phyloP scores from a whole-genome alignment of 2,113 vertebrate genomes.

The Calyptommatus sinebrachiatus region DNA sequence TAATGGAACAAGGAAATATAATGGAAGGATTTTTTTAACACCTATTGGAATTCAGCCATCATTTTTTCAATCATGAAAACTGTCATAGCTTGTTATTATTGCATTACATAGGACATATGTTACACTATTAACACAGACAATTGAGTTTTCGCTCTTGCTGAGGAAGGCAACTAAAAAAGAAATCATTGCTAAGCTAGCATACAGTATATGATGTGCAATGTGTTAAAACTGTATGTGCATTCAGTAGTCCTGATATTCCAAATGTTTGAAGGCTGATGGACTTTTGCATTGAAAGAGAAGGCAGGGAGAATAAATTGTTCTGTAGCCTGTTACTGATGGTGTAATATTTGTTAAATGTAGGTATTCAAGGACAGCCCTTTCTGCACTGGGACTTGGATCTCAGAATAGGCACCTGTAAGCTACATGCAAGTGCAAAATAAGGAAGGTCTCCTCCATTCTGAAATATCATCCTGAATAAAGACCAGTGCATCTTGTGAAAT shows the following conservation, averaged over 20 bases:
- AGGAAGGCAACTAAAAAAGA: not conserved
- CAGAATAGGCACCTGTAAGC: too few species aligned
- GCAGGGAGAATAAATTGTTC: too few species aligned
- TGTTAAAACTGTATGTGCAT: too few species aligned
- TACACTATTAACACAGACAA: not conserved
- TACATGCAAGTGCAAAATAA: too few species aligned
- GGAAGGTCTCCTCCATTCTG: too few species aligned
- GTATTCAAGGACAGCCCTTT: not conserved
- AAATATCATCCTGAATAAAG: too few species aligned
- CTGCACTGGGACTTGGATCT: too few species aligned
- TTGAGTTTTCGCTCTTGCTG: not conserved
- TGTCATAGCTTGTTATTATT: not conserved
- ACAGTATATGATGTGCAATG: not conserved
- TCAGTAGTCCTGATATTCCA: not conserved
- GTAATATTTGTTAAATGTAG: not conserved
- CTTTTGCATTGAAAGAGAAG: too few species aligned
- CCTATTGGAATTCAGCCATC: not conserved
- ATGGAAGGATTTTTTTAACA: constrained; percentile 1
- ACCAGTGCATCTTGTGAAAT: too few species aligned
- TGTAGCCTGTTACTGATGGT: not conserved
- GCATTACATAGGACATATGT: not conserved
- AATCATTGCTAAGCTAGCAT: not conserved
- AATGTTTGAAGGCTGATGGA: not conserved
- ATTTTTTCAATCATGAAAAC: not conserved
- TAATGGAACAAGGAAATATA: constrained; percentile 2